Conservation (phyloP, 1,140 invertebrate genomes). For the Mercenaria mercenaria region DNA sequence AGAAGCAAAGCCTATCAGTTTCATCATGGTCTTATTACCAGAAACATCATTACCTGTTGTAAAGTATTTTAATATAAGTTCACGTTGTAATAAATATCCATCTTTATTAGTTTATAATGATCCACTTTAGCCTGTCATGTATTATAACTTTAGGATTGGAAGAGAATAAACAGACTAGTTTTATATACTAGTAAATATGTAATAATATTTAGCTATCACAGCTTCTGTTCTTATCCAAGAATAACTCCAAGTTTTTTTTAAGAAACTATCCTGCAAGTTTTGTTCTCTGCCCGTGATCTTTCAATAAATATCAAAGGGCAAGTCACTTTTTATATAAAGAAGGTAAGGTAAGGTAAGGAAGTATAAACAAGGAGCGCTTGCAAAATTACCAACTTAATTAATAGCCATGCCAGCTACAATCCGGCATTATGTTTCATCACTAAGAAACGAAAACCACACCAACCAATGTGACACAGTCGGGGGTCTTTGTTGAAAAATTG, state of each 20-base stretch:
- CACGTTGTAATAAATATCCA: too few relatives aligned
- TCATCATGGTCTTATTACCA: background rate
- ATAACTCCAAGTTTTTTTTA: too few relatives aligned
- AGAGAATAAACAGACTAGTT: too few relatives aligned
- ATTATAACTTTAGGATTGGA: too few relatives aligned
- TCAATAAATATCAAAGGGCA: too few relatives aligned
- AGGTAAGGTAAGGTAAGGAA: background rate
- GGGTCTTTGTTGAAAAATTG: constrained; percentile 34
- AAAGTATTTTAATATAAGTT: background rate
- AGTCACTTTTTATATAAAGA: background rate
- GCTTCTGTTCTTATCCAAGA: too few relatives aligned
- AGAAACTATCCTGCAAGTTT: too few relatives aligned
- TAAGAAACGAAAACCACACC: background rate
- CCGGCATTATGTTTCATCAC: background rate
- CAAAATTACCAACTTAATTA: constrained; percentile 45
- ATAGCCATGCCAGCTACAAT: background rate
- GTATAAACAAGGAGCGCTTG: background rate
- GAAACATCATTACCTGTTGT: background rate
- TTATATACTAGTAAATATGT: too few relatives aligned
- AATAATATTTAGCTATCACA: too few relatives aligned
- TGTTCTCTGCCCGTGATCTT: too few relatives aligned
- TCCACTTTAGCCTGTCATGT: too few relatives aligned
- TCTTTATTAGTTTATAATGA: too few relatives aligned
- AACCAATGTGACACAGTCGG: background rate
- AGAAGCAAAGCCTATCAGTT: background rate